Percentiles rank a stretch among this genome's conserved stretches.
These are phyloP conservation scores for Oscheius sp. DNA, from an alignment of 2,888 invertebrate genomes.

Conservation along the genomic window DNA sequence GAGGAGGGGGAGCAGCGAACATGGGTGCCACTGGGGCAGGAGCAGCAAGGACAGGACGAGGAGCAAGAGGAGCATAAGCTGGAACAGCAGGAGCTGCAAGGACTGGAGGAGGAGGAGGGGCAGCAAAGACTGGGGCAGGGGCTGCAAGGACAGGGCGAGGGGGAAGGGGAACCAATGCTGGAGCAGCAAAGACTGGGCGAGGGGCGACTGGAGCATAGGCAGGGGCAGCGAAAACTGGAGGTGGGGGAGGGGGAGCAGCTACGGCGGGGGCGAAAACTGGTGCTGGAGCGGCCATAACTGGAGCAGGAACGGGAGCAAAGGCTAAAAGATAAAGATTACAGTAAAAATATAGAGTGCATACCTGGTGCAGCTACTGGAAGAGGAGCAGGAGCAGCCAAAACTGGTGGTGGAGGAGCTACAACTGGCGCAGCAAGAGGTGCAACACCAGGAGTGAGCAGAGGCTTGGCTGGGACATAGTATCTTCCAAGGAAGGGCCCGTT, in stretches of 20 bases:
- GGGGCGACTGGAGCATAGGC: constrained; percentile 28
- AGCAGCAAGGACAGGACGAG: constrained; percentile 28
- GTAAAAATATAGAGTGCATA: background rate
- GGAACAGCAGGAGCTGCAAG: constrained; percentile 42
- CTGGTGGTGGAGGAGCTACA: constrained; percentile 6
- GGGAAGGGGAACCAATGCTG: constrained; percentile 18
- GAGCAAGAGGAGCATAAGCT: constrained; percentile 1
- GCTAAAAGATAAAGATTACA: constrained; percentile 26
- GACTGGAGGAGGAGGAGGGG: constrained; percentile 27
- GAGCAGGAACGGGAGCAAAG: constrained; percentile 44
- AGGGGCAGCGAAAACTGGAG: constrained; percentile 42
- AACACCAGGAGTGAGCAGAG: constrained; percentile 51
- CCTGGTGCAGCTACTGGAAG: constrained; percentile 34
- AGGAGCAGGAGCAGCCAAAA: constrained; percentile 44
- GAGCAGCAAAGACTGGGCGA: constrained; percentile 40
- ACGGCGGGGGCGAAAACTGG: constrained; percentile 38
- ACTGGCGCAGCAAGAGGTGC: constrained; percentile 42
- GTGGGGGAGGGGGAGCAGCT: constrained; percentile 46
- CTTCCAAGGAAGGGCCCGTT: constrained; percentile 57
- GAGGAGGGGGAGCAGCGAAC: constrained; percentile 31
- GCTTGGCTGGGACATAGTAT: constrained; percentile 56
- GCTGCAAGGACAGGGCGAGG: constrained; percentile 36
- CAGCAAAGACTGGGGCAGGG: constrained; percentile 38
- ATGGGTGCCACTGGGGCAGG: constrained; percentile 27
- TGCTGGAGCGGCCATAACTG: constrained; percentile 43